These are phyloP conservation scores for Porphyrio hochstetteri DNA, from an alignment of 2,113 vertebrate genomes.

Conservation along the genomic window DNA sequence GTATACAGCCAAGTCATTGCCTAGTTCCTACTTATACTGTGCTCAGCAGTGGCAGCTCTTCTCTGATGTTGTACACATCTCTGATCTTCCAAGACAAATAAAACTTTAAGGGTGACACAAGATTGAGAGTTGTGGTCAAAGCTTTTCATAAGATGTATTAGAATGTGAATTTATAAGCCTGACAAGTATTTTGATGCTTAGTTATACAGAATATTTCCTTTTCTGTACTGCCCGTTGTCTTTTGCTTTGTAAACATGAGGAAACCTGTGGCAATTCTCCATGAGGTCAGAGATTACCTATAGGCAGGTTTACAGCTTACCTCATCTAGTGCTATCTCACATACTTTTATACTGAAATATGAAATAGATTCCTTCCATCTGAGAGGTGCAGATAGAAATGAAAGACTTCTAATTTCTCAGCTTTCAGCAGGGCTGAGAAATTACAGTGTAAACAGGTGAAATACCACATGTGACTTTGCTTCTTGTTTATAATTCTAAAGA, in stretches of 20 bases:
- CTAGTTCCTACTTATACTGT: not conserved
- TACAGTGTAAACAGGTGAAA: conserved; percentile 66
- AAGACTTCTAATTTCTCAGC: conserved; percentile 36
- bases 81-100: not conserved
- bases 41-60: not conserved
- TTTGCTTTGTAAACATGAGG: not conserved
- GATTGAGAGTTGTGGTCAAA: not conserved
- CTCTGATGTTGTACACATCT: not conserved
- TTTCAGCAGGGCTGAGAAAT: conserved; percentile 31
- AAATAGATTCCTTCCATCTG: conserved; percentile 24
- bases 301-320: not conserved
- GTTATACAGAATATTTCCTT: not conserved
- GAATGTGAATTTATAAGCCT: not conserved
- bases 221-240: not conserved
- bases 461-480: conserved; percentile 48
- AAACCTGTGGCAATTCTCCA: not conserved
- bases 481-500: conserved; percentile 60
- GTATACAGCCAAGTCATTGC: not conserved
- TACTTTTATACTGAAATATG: conserved; percentile 6
- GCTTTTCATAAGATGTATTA: not conserved
- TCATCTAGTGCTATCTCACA: not conserved
- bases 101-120: not conserved
- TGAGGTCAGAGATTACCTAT: not conserved
- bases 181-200: not conserved
- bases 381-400: conserved; percentile 41